Evolutionary conservation across 64 coral and sea anemone species (phyloP), one percentile per base, ranked within the genome.

Genomic region (Exaiptasia diaphana): DNA sequence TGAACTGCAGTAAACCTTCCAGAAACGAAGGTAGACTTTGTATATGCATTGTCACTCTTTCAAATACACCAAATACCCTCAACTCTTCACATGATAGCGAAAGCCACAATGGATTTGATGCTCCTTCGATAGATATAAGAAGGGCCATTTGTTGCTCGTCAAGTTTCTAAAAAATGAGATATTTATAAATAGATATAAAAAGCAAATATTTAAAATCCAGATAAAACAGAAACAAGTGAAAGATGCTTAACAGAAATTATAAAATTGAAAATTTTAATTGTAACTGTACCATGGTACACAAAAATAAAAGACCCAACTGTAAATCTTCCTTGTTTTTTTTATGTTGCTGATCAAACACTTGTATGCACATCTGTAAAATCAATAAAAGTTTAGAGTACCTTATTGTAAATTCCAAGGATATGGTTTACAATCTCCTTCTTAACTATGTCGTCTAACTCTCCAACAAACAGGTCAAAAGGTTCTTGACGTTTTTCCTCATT

Each of bases 81-180:
- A 97, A 82, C 42, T 97, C 93, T 28, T 97, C 88, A 72, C 93
- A 97, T 0, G 93, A 82, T 4, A 97, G 60, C 1, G 93, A 97
- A 14, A 97, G 46, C 93, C 87, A 97, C 31, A 97, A 68, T 5
- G 93, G 93, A 28, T 90, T 97, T 1, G 87, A 50, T 1, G 93
- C 82, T 3, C 87, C 93, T 26, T 90, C 30, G 38, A 84, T 86
- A 12, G 29, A 45, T 27, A 97, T 60, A 28, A 97, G 56, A 24
- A 91, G 56, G 0, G 80, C 50, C 87, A 97, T 90, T 54, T 97
- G 93, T 39, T 83, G 79, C 3, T 86, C 77, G 61, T 97, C 93
- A 26, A 97, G 83, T 76, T 86, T 86, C 83, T 86, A 13, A 3
- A 65, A 9, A 36, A 36, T 7, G 43, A 65, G 38, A 65, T 9